phyloP scores from a whole-genome alignment of 1,140 invertebrate species.

The Cydia amplana region DNA sequence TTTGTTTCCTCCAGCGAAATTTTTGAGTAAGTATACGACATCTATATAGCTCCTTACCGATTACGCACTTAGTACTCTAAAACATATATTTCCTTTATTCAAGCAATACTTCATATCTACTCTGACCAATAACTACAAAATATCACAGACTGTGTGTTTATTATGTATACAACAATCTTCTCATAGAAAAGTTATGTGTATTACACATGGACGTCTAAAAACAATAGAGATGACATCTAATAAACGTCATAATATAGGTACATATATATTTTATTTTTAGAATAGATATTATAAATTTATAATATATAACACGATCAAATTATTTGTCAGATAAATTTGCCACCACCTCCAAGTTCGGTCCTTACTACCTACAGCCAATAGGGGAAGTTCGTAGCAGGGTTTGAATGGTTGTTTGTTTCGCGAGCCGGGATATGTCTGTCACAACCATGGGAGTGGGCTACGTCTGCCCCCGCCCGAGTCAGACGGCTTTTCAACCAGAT shows the following conservation, averaged over 20 bases:
- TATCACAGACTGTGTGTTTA: slow-evolving; percentile 79
- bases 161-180: slow-evolving; percentile 76
- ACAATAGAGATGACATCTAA: slow-evolving; percentile 74
- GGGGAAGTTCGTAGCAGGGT: slow-evolving; percentile 2
- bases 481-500: neutral
- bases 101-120: slow-evolving; percentile 78
- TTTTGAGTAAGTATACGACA: slow-evolving; percentile 72
- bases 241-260: slow-evolving; percentile 67
- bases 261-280: slow-evolving; percentile 61
- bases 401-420: slow-evolving; percentile 2
- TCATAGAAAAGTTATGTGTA: slow-evolving; percentile 78
- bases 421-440: slow-evolving; percentile 30
- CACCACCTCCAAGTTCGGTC: slow-evolving; percentile 44
- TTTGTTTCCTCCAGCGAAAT: slow-evolving; percentile 55
- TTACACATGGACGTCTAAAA: slow-evolving; percentile 77
- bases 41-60: slow-evolving; percentile 73
- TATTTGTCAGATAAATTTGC: slow-evolving; percentile 69
- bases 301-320: slow-evolving; percentile 62
- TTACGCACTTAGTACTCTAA: slow-evolving; percentile 73
- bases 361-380: slow-evolving; percentile 24
- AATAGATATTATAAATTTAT: slow-evolving; percentile 58
- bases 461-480: neutral
- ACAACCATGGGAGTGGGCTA: slow-evolving; percentile 23
- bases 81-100: slow-evolving; percentile 74
- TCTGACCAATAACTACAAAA: slow-evolving; percentile 78